phyloP scores from a whole-genome alignment of 1,140 invertebrate species.

The Drosophila mayri region DNA sequence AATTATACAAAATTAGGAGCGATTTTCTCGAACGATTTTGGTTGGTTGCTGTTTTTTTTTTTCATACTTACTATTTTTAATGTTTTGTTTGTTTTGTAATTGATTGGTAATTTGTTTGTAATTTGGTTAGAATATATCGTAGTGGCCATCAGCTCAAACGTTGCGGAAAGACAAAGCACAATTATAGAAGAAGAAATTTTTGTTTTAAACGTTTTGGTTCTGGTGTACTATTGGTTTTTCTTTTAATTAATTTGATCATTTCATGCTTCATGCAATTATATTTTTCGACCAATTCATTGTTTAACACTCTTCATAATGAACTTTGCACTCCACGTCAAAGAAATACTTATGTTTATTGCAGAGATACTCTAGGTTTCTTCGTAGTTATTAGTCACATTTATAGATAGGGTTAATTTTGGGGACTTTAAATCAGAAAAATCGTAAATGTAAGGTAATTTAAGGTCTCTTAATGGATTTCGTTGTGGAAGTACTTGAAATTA shows the following conservation, averaged over 20 bases:
- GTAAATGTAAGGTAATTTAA: constrained; percentile 5
- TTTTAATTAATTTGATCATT: constrained; percentile 8
- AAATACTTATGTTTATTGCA: constrained; percentile 59
- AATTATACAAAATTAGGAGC: constrained; percentile 54
- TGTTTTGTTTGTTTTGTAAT: constrained; percentile 71
- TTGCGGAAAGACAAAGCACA: constrained; percentile 85
- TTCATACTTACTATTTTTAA: constrained; percentile 77
- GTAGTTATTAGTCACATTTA: constrained; percentile 67
- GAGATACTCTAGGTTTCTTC: constrained; percentile 23
- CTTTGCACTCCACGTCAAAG: constrained; percentile 72
- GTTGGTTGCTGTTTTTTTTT: constrained; percentile 37
- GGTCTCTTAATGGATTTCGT: constrained; percentile 2
- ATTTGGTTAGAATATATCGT: constrained; percentile 83
- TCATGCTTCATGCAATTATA: constrained; percentile 40
- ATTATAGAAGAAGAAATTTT: constrained; percentile 82
- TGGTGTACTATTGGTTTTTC: constrained; percentile 8
- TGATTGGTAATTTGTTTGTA: constrained; percentile 77
- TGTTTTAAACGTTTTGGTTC: constrained; percentile 56
- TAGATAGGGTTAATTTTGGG: constrained; percentile 16
- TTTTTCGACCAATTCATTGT: constrained; percentile 47
- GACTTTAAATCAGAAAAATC: constrained; percentile 32
- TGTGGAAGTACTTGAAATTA: constrained; percentile 1
- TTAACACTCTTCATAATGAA: constrained; percentile 68
- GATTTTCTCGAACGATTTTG: constrained; percentile 36
- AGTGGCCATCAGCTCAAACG: constrained; percentile 85